Conservation (phyloP, 2,888 invertebrate species). For the Ophion ellenae region DNA sequence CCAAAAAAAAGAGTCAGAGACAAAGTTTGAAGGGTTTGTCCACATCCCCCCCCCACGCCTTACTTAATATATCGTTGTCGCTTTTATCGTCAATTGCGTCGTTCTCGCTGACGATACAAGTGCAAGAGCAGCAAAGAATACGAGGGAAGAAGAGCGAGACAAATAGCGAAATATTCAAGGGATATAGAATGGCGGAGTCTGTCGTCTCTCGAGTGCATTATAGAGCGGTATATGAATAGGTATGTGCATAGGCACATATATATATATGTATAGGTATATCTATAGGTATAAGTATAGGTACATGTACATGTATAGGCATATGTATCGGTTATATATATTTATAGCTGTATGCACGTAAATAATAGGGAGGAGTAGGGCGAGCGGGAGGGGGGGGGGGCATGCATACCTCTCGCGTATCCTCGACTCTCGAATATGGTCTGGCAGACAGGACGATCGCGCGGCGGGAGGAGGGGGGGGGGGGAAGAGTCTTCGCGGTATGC, state of each 20-base stretch:
- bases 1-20: no score
- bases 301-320: no score
- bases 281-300: no score
- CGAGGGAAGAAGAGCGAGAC: not conserved
- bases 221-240: not conserved
- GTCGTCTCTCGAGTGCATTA: not conserved
- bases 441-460: constrained; percentile 42
- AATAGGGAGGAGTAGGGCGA: no score
- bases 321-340: no score
- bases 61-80: no score
- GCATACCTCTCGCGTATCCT: not conserved
- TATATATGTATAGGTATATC: no score
- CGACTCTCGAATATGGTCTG: constrained; percentile 49
- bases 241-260: no score
- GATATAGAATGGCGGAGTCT: not conserved
- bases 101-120: not conserved
- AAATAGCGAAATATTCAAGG: not conserved
- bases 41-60: no score
- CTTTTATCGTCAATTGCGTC: not conserved
- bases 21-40: no score
- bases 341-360: no score
- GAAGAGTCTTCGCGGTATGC: not conserved
- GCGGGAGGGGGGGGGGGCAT: not conserved
- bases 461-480: not conserved
- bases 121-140: not conserved